phyloP scores from a whole-genome alignment of 2,797 vertebrate genomes.

The Phrynocephalus vlangalii region DNA sequence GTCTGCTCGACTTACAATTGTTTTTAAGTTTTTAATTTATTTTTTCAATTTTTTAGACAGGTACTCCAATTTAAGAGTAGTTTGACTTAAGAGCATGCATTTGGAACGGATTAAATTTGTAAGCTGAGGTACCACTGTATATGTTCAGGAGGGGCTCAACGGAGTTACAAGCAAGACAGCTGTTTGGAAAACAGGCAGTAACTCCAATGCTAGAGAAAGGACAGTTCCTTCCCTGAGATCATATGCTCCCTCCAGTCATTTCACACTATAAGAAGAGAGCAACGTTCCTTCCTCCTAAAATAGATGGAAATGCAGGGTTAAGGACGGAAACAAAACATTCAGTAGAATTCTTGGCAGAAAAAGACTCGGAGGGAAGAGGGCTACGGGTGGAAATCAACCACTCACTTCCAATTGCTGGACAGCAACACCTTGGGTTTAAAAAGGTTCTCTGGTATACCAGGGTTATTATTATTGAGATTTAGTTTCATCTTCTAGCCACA shows the following conservation, averaged over 20 bases:
- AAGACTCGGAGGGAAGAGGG: background rate
- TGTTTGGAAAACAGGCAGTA: background rate
- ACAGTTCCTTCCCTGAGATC: background rate
- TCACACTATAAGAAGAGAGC: background rate
- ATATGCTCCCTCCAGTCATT: background rate
- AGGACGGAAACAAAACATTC: background rate
- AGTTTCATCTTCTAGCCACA: too few species aligned
- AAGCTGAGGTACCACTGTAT: too few species aligned
- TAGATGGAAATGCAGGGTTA: background rate
- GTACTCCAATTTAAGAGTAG: too few species aligned
- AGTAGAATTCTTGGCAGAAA: too few species aligned
- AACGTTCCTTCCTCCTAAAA: background rate
- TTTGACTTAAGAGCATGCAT: too few species aligned
- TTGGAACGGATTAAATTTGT: too few species aligned
- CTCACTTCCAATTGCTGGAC: background rate
- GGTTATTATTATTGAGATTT: background rate
- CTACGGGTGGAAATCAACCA: background rate
- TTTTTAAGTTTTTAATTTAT: too few species aligned
- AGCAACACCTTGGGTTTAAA: background rate
- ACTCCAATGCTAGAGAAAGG: background rate
- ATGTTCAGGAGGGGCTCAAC: too few species aligned
- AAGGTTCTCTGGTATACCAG: background rate
- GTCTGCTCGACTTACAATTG: too few species aligned
- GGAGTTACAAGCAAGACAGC: background rate
- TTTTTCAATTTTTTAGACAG: too few species aligned